Evolutionary conservation across 2,797 vertebrate genomes (phyloP).

Genomic region (Peromyscus attwateri): DNA sequence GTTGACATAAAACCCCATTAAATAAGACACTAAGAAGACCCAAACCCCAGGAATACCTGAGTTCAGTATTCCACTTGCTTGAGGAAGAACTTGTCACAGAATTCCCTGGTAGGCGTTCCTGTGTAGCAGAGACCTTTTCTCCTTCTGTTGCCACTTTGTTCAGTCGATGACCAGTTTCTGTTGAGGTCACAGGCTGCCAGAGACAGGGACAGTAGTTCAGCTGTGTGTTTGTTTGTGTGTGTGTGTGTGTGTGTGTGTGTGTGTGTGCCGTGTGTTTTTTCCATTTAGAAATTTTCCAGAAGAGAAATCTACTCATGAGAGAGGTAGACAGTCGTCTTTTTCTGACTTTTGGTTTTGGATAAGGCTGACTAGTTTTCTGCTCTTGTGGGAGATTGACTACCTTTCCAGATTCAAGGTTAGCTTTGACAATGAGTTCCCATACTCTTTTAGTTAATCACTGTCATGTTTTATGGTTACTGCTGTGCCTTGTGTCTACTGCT

Average conservation of each 20-base stretch:
- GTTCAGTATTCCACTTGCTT: conserved; percentile 45
- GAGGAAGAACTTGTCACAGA: not conserved
- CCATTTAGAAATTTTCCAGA: not conserved
- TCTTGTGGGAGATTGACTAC: not conserved
- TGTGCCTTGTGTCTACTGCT: not conserved
- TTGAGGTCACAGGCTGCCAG: not conserved
- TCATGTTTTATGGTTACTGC: not conserved
- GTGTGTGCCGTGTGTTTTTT: no score
- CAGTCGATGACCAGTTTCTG: not conserved
- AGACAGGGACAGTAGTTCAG: not conserved
- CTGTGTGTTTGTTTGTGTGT: not conserved
- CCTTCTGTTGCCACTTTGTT: not conserved
- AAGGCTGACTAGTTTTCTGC: not conserved
- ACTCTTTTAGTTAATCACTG: not conserved
- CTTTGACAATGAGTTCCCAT: conserved; percentile 30
- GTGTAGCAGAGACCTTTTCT: not conserved
- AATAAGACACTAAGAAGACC: not conserved
- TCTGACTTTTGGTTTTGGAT: not conserved
- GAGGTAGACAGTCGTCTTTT: not conserved
- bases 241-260: no score
- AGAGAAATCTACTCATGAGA: not conserved
- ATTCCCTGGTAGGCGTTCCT: not conserved
- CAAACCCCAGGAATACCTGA: conserved; percentile 14
- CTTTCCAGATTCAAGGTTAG: conserved; percentile 9
- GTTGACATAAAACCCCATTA: not conserved